Evolutionary conservation across 2,113 vertebrate species (phyloP), one percentile per base, ranked within the genome.

Genomic region (Rhinichthys klamathensis): DNA sequence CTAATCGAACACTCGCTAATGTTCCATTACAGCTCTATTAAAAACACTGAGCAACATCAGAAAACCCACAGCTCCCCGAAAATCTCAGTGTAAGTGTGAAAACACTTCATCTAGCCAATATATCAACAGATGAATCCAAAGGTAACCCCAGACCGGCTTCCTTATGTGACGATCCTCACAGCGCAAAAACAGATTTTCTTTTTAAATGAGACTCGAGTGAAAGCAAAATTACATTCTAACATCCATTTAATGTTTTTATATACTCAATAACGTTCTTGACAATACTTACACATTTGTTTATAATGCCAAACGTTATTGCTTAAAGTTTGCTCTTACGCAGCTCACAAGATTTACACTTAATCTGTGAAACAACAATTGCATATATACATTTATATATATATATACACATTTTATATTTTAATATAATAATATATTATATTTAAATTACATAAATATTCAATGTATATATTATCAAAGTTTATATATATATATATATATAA

Each of bases 1-100:
- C 73, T 90, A 85, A 84, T 79, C 80, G 65, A 80, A 87, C 85
- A 81, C 86, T 81, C 85, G 86, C 89, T 84, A 2, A 30, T 61
- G 60, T 27, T 54, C 74, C 13, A 74, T 46, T 74, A 60, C 58
- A 60, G 58, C 58, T 23, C 58, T n/a, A 60, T 67, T 82, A 38
- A 56, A 85, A 72, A 85, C 84, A 86, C 56, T 49, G 30, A 80
- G 11, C 30, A 3, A 65, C 49, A 87, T 61, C 85, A 88, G 85
- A 86, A 25, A 30, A 49, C 16, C 21, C 84, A 51, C 70, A 44
- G 77, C 35, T 63, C 76, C 61, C 49, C 25, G 27, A 77, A 38
- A 38, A 46, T 84, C 72, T 84, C 60, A 25, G 44, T 32, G 25
- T 18, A 54, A 80, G 78, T 80, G 78, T 65, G 58, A 80, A 80